A percentile compares a stretch with the other conserved stretches of the same genome.
Conservation (phyloP, 2,113 vertebrate species). For the Tautogolabrus adspersus region DNA sequence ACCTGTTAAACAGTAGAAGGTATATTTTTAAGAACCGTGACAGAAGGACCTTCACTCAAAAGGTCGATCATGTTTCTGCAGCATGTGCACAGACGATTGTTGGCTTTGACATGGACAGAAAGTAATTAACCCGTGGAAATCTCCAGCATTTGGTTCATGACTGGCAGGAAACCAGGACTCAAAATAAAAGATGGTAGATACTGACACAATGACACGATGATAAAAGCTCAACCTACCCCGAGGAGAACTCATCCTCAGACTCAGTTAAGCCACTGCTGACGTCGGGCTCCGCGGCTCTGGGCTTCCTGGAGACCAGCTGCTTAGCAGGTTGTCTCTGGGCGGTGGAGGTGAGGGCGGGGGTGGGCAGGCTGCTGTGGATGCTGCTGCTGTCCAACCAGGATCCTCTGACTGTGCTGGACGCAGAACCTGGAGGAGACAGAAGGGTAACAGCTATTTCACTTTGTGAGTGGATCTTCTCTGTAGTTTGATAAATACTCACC, state of each 20-base stretch:
- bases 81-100: neutral
- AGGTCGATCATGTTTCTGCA: conserved; percentile 3
- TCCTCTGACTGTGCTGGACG: conserved; percentile 42
- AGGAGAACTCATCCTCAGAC: conserved; percentile 77
- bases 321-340: conserved; percentile 57
- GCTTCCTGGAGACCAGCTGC: neutral
- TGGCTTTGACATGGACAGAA: neutral
- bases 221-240: conserved; percentile 66
- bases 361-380: conserved; percentile 52
- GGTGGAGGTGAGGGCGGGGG: conserved; percentile 83
- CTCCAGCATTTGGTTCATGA: neutral
- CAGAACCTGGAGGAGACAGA: conserved; percentile 44
- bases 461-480: neutral
- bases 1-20: conserved; percentile 47
- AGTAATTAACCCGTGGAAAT: neutral
- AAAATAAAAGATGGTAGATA: neutral
- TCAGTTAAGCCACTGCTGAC: conserved; percentile 30
- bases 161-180: neutral
- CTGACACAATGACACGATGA: neutral
- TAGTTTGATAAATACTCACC: too few species aligned
- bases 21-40: neutral
- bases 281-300: conserved; percentile 5
- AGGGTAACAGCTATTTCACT: neutral
- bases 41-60: neutral
- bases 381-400: conserved; percentile 66